Conservation (phyloP, 2,888 invertebrate species). For the Scotopteryx bipunctaria region DNA sequence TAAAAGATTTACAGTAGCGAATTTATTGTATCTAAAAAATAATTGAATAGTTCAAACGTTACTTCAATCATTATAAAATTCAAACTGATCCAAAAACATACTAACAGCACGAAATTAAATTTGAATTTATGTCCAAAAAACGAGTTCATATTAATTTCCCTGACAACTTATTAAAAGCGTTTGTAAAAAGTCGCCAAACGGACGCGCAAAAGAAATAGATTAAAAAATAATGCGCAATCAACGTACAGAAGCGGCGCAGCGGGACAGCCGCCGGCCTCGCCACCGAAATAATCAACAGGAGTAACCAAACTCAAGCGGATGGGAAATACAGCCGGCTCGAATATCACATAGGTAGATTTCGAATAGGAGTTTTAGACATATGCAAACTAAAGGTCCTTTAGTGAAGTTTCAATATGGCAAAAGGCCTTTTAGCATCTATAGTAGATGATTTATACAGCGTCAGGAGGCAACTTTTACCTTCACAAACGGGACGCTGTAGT, state of each 20-base stretch:
- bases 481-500: no score
- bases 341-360: conserved; percentile 4
- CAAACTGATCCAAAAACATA: not conserved
- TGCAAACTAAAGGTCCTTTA: no score
- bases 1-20: not conserved
- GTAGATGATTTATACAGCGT: no score
- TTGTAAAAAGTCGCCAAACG: conserved; percentile 26
- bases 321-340: conserved; percentile 23
- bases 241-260: conserved; percentile 68
- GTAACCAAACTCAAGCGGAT: conserved; percentile 58
- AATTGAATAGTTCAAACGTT: not conserved
- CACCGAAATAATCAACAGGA: conserved; percentile 78
- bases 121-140: conserved; percentile 23
- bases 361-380: no score
- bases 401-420: no score
- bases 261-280: conserved; percentile 66
- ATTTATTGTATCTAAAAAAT: not conserved
- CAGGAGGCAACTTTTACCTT: no score
- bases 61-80: not conserved
- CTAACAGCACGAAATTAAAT: not conserved
- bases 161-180: conserved; percentile 35
- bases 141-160: conserved; percentile 26
- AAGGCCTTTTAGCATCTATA: no score
- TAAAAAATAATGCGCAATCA: conserved; percentile 64
- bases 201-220: conserved; percentile 41